phyloP scores from a whole-genome alignment of 2,797 vertebrate genomes.

The Platalea minor region DNA sequence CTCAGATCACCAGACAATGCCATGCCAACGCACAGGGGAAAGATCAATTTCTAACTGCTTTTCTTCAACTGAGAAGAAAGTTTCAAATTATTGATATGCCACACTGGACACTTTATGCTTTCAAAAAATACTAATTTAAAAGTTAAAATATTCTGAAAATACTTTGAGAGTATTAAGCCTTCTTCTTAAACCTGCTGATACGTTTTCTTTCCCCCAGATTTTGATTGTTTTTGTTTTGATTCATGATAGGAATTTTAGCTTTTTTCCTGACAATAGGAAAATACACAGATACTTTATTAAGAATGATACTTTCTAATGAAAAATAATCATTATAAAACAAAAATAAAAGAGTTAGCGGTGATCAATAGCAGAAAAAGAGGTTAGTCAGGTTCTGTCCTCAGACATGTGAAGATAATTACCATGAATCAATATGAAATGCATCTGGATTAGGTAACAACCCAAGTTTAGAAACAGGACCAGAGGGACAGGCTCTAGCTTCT shows the following conservation, averaged over 20 bases:
- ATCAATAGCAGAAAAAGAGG: background rate
- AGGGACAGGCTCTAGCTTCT: background rate
- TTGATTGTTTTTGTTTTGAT: background rate
- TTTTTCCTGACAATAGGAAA: background rate
- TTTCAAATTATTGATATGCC: background rate
- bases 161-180: background rate
- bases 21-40: fast-evolving
- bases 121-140: background rate
- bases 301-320: background rate
- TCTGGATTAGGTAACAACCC: background rate
- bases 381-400: background rate
- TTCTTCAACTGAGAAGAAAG: background rate
- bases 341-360: background rate
- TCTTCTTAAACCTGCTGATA: background rate
- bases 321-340: background rate
- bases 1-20: background rate
- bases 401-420: background rate
- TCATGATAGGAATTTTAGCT: background rate
- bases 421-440: background rate
- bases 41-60: background rate
- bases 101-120: background rate
- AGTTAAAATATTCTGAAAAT: background rate
- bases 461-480: background rate
- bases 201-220: background rate
- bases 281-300: background rate